phyloP scores from a whole-genome alignment of 1,140 invertebrate species.

The Latrodectus geometricus region DNA sequence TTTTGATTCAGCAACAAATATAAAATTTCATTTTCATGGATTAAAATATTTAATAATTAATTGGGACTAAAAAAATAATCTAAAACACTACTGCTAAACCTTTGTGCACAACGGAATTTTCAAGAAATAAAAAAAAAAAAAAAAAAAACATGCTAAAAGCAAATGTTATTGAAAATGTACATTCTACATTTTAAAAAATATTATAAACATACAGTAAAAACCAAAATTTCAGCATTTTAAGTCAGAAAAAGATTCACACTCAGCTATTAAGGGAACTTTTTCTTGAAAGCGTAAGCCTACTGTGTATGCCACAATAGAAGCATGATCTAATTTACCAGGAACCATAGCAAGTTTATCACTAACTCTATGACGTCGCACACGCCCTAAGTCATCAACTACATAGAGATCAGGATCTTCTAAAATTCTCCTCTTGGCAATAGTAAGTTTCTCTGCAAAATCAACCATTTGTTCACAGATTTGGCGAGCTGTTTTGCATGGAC shows the following conservation, averaged over 20 bases:
- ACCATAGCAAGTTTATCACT: slow-evolving; percentile 81
- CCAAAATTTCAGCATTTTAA: slow-evolving; percentile 33
- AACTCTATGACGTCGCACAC: slow-evolving; percentile 77
- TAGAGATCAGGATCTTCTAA: slow-evolving; percentile 86
- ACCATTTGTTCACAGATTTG: slow-evolving; percentile 81
- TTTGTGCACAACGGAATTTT: too few species aligned
- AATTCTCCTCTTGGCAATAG: slow-evolving; percentile 81
- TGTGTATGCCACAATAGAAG: slow-evolving; percentile 72
- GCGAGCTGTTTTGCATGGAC: slow-evolving; percentile 72
- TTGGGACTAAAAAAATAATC: too few species aligned
- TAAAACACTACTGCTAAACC: too few species aligned
- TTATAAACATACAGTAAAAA: too few species aligned
- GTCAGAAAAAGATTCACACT: slow-evolving; percentile 56
- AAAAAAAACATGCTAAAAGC: too few species aligned
- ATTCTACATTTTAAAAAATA: too few species aligned
- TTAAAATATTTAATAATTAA: too few species aligned
- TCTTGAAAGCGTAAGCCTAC: slow-evolving; percentile 42
- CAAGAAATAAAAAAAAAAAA: too few species aligned
- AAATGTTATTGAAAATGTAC: too few species aligned
- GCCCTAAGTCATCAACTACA: slow-evolving; percentile 72
- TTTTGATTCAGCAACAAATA: too few species aligned
- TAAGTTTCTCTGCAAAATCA: slow-evolving; percentile 78
- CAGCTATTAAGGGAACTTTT: slow-evolving; percentile 41
- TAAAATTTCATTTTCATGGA: too few species aligned
- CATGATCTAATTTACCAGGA: slow-evolving; percentile 93